Base-by-base conservation (phyloP, 1,140 invertebrate genomes). In the Lepidurus apus region DNA sequence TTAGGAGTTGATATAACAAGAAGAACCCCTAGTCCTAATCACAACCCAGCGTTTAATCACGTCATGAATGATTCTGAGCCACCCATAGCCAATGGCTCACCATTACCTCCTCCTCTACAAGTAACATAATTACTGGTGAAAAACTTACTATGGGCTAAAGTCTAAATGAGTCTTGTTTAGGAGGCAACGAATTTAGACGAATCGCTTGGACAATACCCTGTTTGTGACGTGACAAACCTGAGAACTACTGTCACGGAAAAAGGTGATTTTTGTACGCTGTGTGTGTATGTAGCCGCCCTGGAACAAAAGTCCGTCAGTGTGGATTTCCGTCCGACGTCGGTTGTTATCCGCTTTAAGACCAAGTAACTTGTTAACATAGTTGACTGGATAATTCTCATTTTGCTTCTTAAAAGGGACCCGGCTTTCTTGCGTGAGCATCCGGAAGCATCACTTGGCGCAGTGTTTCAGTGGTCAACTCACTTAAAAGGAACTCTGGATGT, bases 351-450 rank as follows among this genome's bases (percentile, higher is more conserved):
- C 13, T 65, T 65, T 17, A 65, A 65, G 21, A 65, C 53, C 53
- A 65, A 65, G 53, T 65, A 65, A 65, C 17, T 65, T 65, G n/a
- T 17, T 21, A 17, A 1, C 21, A 9, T 21, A 21, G n/a, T 7
- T n/a, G 53, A 13, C 53, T 65, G 53, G 17, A 21, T 65, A 65
- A 65, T 65, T 21, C 5, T 13, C 13, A 13, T 17, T 13, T 11
- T 11, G 8, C 13, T 7, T 65, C 21, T 17, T 21, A 13, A 7
- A 7, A 65, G 53, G 53, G 53, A 65, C 53, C 53, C 21, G 4
- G 21, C 53, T 21, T 65, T 65, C 21, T 65, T 65, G 53, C 53
- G 53, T 65, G 53, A 65, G 13, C 53, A 65, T 65, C 53, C 53
- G 17, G 53, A 65, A 6, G n/a, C 53, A 65, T 21, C 53, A n/a